Evolutionary conservation across 1,140 invertebrate species (phyloP).

Genomic region (Spodoptera frugiperda): DNA sequence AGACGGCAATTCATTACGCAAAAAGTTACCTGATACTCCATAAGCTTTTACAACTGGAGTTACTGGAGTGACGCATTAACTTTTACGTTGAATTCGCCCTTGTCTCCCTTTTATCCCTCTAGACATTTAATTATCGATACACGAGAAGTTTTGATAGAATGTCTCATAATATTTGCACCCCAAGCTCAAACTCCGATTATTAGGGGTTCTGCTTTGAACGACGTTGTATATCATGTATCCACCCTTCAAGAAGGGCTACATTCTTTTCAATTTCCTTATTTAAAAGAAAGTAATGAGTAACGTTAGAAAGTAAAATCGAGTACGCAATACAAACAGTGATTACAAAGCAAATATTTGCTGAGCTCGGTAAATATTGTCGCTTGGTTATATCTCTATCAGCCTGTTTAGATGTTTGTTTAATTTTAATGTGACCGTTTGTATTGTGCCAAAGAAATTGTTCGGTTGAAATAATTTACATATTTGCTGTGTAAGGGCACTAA

Average conservation of each 20-base stretch:
- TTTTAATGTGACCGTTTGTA: constrained; percentile 12
- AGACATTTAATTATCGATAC: constrained; percentile 17
- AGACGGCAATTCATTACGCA: too few species aligned
- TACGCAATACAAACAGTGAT: constrained; percentile 15
- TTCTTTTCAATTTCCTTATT: constrained; percentile 52
- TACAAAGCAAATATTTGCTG: constrained; percentile 31
- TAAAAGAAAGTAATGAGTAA: constrained; percentile 47
- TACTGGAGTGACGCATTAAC: background rate
- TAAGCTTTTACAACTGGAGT: too few species aligned
- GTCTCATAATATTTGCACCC: constrained; percentile 51
- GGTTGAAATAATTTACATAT: constrained; percentile 19
- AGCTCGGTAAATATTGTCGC: constrained; percentile 9
- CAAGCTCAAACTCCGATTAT: constrained; percentile 44
- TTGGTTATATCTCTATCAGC: constrained; percentile 10
- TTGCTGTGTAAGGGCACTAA: background rate
- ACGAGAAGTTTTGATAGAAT: constrained; percentile 48
- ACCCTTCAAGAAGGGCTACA: constrained; percentile 37
- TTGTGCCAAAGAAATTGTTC: background rate
- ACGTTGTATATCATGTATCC: constrained; percentile 55
- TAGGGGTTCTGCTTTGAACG: constrained; percentile 51
- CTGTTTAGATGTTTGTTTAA: constrained; percentile 17
- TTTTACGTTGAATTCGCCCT: background rate
- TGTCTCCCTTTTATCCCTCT: background rate
- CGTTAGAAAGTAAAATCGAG: constrained; percentile 8
- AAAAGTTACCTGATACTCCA: too few species aligned